These are phyloP conservation scores for Ceryle rudis DNA, from an alignment of 2,797 vertebrate species.

Conservation along the genomic window DNA sequence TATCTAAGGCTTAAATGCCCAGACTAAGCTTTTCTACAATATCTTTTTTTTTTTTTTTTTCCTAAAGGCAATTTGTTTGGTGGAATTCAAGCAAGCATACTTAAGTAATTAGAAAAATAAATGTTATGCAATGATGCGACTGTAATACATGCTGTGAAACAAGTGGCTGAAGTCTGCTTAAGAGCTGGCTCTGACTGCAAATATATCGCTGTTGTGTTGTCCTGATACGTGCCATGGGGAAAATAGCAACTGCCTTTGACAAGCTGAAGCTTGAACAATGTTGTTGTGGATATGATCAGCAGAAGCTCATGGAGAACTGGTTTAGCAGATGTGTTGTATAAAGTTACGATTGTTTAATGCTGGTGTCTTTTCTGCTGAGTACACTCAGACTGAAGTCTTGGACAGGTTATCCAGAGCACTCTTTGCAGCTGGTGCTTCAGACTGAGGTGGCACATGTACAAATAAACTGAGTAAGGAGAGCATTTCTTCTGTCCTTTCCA, in stretches of 20 bases:
- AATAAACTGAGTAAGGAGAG: background rate
- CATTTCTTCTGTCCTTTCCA: background rate
- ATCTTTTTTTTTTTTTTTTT: background rate
- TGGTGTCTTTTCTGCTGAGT: background rate
- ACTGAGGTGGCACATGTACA: background rate
- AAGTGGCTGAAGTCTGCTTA: background rate
- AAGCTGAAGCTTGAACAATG: background rate
- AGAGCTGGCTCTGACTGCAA: background rate
- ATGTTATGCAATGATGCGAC: background rate
- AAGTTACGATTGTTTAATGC: rapidly evolving
- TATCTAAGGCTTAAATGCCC: background rate
- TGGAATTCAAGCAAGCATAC: background rate
- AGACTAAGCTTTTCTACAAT: background rate
- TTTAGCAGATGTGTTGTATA: background rate
- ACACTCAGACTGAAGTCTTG: background rate
- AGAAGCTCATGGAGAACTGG: background rate
- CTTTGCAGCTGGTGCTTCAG: background rate
- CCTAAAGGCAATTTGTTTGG: background rate
- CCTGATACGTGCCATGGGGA: background rate
- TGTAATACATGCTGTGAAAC: slow-evolving; percentile 3
- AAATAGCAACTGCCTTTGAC: background rate
- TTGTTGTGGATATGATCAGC: background rate
- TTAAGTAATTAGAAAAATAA: background rate
- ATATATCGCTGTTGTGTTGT: background rate
- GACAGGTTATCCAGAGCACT: background rate